Base-by-base conservation (phyloP, 1,140 invertebrate genomes). In the Macrostomum lignano region DNA sequence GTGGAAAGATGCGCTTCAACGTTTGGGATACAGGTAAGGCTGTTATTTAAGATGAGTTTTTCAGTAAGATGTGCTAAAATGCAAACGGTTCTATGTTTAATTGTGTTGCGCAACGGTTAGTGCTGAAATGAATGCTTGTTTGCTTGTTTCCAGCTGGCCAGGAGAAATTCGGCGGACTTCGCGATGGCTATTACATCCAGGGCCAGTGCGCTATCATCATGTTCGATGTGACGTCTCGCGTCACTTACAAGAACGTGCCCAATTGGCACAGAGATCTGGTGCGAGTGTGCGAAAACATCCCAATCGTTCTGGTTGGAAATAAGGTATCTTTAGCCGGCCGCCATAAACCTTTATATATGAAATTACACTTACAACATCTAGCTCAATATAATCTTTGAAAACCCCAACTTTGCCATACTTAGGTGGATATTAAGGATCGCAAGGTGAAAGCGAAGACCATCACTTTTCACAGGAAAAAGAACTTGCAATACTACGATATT, bases 11-110 rank as follows among this genome's bases (percentile, higher is more conserved):
- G 42, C 67, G 78, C 42, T 98, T 96, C 61, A 98, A 98, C 51
- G 88, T 98, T 1, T 98, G 88, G 88, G 91, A 96, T 47, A 91
- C n/a, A n/a, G n/a, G n/a, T n/a, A n/a, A n/a, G n/a, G n/a, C n/a
- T n/a, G n/a, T n/a, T n/a, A n/a, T n/a, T n/a, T n/a, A n/a, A n/a
- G n/a, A n/a, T n/a, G n/a, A n/a, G n/a, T n/a, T n/a, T n/a, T n/a
- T n/a, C n/a, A n/a, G n/a, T n/a, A n/a, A n/a, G n/a, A n/a, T n/a
- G n/a, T n/a, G n/a, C n/a, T n/a, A n/a, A n/a, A n/a, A n/a, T n/a
- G n/a, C n/a, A n/a, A n/a, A n/a, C n/a, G n/a, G n/a, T n/a, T n/a
- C n/a, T n/a, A n/a, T n/a, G n/a, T n/a, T n/a, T n/a, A n/a, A n/a
- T n/a, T n/a, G n/a, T n/a, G n/a, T n/a, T n/a, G n/a, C n/a, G n/a